These are phyloP conservation scores for Phocoena phocoena DNA, from an alignment of 2,113 vertebrate genomes.

Conservation along the genomic window DNA sequence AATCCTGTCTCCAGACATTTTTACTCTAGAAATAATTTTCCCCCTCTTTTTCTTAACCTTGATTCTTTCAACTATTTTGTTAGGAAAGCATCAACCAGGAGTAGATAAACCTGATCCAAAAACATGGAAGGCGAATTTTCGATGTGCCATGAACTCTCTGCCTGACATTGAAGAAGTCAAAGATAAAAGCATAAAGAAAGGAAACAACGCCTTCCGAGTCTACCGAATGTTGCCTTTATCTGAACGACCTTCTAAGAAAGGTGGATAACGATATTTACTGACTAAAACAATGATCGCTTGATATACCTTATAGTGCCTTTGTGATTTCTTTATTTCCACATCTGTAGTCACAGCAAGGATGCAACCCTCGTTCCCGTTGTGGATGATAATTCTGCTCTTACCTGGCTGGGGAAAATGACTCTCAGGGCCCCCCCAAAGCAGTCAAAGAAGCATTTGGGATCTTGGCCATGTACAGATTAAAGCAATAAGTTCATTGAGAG, in stretches of 20 bases:
- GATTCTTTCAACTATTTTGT: constrained; percentile 38
- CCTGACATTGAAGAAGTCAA: constrained; percentile 95
- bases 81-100: constrained; percentile 92
- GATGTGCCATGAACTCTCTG: constrained; percentile 94
- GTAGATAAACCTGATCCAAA: constrained; percentile 93
- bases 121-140: constrained; percentile 95
- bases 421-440: neutral
- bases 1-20: neutral
- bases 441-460: neutral
- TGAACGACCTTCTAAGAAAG: constrained; percentile 94
- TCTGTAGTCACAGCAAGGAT: neutral
- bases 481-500: neutral
- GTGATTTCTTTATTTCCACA: neutral
- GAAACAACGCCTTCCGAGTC: constrained; percentile 98
- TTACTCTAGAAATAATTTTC: rapidly evolving
- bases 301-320: rapidly evolving
- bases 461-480: neutral
- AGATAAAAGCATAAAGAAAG: constrained; percentile 96
- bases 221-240: constrained; percentile 95
- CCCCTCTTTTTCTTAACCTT: constrained; percentile 36
- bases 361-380: neutral
- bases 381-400: neutral
- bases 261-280: constrained; percentile 75
- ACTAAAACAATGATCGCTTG: rapidly evolving
- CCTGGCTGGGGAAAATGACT: neutral